A percentile compares a stretch with the other conserved stretches of the same genome.
Conservation (phyloP, 53 echinoderm and acorn worm genomes). For the Arbacia lixula region DNA sequence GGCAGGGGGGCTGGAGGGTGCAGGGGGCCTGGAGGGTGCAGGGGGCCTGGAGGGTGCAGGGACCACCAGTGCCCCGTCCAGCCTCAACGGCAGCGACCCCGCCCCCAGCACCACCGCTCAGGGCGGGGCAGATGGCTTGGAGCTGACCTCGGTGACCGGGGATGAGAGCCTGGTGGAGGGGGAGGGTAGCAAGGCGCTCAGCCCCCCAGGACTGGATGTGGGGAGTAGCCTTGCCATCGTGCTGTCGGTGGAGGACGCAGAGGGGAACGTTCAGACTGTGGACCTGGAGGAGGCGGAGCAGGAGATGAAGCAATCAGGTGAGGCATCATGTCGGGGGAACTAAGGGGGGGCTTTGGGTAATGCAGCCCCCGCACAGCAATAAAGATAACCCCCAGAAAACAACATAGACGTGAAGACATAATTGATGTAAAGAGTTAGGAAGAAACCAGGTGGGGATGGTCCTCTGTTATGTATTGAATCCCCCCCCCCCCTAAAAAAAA, state of each 20-base stretch:
- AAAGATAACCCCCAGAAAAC: no score
- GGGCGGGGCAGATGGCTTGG: slow-evolving; percentile 4
- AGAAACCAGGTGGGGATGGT: no score
- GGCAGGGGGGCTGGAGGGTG: neutral
- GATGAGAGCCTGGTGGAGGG: slow-evolving; percentile 23
- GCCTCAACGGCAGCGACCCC: neutral
- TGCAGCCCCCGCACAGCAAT: no score
- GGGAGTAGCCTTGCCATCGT: slow-evolving; percentile 49
- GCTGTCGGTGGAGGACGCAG: slow-evolving; percentile 79
- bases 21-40: neutral
- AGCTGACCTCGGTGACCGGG: slow-evolving; percentile 28
- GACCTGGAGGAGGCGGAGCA: slow-evolving; percentile 70
- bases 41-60: neutral
- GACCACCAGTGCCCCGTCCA: slow-evolving; percentile 20
- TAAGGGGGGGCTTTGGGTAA: no score
- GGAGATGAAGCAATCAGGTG: slow-evolving; percentile 31
- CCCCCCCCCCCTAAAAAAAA: no score
- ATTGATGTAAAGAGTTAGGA: no score
- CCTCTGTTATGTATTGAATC: no score
- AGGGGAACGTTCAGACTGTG: slow-evolving; percentile 64
- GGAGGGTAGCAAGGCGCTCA: slow-evolving; percentile 15
- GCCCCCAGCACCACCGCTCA: slow-evolving; percentile 33
- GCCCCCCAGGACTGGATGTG: neutral
- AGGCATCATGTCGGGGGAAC: neutral
- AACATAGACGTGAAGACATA: no score